Evolutionary conservation across 2,113 vertebrate species (phyloP).

Genomic region (Lycaon pictus): DNA sequence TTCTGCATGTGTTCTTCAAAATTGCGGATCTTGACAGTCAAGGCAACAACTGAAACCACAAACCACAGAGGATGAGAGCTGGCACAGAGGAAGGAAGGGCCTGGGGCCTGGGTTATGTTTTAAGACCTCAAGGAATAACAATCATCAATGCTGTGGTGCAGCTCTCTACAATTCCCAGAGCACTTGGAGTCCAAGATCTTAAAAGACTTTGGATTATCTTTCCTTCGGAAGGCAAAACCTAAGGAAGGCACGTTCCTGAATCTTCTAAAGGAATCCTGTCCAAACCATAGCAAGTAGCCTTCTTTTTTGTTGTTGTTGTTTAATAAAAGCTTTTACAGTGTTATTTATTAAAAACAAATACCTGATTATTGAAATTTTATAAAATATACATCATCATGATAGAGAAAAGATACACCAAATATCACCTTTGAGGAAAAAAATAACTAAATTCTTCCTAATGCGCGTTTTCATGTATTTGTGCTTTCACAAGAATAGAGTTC

Average conservation of each 20-base stretch:
- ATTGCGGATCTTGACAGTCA: slow-evolving; percentile 94
- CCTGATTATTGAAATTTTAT: no score
- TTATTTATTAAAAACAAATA: no score
- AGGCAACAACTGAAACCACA: slow-evolving; percentile 89
- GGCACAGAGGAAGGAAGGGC: slow-evolving; percentile 76
- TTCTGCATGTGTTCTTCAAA: slow-evolving; percentile 93
- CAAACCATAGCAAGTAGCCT: slow-evolving; percentile 9
- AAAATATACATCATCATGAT: no score
- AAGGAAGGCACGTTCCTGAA: slow-evolving; percentile 10
- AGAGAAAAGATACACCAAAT: no score
- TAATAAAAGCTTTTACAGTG: no score
- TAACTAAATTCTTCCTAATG: no score
- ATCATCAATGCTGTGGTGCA: neutral
- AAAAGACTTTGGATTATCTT: slow-evolving; percentile 42
- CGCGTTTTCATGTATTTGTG: no score
- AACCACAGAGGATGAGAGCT: slow-evolving; percentile 75
- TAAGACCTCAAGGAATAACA: slow-evolving; percentile 58
- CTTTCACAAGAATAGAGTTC: no score
- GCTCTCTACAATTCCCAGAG: neutral
- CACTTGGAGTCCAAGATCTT: slow-evolving; percentile 22
- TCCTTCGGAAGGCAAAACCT: slow-evolving; percentile 36
- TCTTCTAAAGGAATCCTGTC: neutral
- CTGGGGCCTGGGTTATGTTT: neutral
- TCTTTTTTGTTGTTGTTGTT: neutral
- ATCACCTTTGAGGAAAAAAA: no score